Evolutionary conservation across 1,140 invertebrate species (phyloP), one percentile per base, ranked within the genome.

Genomic region (Listronotus oregonensis): DNA sequence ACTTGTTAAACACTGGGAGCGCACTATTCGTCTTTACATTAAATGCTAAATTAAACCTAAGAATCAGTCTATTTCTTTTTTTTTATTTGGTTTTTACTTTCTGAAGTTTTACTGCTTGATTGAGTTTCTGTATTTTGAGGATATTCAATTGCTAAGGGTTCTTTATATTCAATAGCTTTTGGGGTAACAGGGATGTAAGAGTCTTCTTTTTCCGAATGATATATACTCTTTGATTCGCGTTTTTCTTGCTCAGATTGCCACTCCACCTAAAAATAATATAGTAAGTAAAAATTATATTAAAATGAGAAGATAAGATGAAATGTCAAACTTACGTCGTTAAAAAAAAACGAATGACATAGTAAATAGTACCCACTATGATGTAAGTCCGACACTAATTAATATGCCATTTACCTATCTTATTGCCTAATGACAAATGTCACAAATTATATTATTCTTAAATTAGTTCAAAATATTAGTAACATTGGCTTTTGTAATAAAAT

Each of bases 221-320:
- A 83, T 73, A 75, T 74, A 59, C 75, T 78, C 56, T 84, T 84
- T 0, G 80, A 77, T 71, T 89, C 86, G 18, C 81, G 77, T 64
- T 79, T 84, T 74, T 89, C 87, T 73, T 89, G 84, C 67, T 89
- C 86, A 46, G 87, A 89, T 71, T 88, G 85, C 88, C 88, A 89
- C 66, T 87, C 82, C 62, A 89, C 87, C 86, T 88, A 59, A 52
- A 69, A 75, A 67, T 71, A 17, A 3, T 27, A 27, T 27, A 27
- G 21, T 27, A 3, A 27, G 21, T 27, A n/a, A n/a, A n/a, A n/a
- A n/a, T n/a, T n/a, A n/a, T n/a, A n/a, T n/a, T n/a, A n/a, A n/a
- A n/a, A n/a, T n/a, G n/a, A n/a, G n/a, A n/a, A n/a, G n/a, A n/a
- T n/a, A n/a, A n/a, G n/a, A n/a, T n/a, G n/a, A n/a, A n/a, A n/a